Percentiles rank a stretch among this genome's conserved stretches.
Conservation (phyloP, 2,797 vertebrate genomes). For the Microchirus variegatus region DNA sequence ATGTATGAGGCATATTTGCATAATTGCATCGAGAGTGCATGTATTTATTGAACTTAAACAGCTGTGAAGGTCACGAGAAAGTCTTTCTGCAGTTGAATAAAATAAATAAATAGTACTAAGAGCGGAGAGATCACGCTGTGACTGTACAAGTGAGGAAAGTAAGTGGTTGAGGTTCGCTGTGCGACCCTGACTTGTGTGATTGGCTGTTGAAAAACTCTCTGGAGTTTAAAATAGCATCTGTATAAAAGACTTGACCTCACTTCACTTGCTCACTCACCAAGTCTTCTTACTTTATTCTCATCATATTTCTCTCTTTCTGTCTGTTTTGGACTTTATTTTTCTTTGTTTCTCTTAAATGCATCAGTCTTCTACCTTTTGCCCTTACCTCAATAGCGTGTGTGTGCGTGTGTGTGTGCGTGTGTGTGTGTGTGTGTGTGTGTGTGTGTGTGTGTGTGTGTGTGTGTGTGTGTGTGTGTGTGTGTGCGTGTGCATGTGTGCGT, state of each 20-base stretch:
- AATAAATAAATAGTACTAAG: no score
- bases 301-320: neutral
- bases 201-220: no score
- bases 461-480: conserved; percentile 16
- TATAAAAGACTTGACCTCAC: conserved; percentile 29
- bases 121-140: conserved; percentile 12
- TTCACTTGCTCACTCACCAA: neutral
- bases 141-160: conserved; percentile 14
- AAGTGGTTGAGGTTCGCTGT: conserved; percentile 19
- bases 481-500: conserved; percentile 18
- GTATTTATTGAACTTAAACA: neutral
- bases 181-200: conserved; percentile 33
- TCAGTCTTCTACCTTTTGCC: conserved; percentile 3
- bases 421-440: neutral
- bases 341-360: neutral
- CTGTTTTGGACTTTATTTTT: neutral
- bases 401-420: conserved; percentile 4
- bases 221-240: conserved; percentile 46
- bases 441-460: conserved; percentile 14
- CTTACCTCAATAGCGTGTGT: conserved; percentile 26
- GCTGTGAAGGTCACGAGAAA: neutral
- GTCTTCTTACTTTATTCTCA: conserved; percentile 4
- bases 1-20: neutral
- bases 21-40: neutral
- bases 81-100: neutral